Percentiles rank a stretch among this genome's conserved stretches.
Conservation (phyloP, 2,113 vertebrate genomes). For the Isurus oxyrinchus region DNA sequence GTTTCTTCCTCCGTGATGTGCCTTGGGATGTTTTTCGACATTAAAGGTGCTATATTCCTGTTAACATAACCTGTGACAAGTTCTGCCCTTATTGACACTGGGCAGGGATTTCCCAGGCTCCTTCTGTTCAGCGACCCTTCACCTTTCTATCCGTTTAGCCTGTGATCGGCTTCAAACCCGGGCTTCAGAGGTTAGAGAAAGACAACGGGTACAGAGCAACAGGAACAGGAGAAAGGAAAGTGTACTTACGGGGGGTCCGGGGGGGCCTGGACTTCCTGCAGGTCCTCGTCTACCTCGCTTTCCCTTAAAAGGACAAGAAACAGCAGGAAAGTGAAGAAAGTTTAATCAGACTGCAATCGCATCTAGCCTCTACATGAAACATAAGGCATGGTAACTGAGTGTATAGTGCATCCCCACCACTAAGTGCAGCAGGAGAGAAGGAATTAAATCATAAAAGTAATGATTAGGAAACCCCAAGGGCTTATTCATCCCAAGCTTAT, state of each 20-base stretch:
- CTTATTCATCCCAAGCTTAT: background rate
- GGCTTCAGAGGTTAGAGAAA: background rate
- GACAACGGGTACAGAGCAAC: background rate
- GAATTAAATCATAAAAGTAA: background rate
- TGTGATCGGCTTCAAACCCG: background rate
- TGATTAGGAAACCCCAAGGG: background rate
- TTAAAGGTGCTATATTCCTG: background rate
- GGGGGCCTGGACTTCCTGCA: conserved; percentile 61
- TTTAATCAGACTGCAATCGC: no score
- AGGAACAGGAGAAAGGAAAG: background rate
- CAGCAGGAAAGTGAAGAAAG: background rate
- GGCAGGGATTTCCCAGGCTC: background rate
- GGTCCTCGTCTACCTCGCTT: conserved; percentile 64
- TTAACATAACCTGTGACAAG: background rate
- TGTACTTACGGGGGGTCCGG: conserved; percentile 67
- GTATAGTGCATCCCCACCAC: background rate
- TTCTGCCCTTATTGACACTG: background rate
- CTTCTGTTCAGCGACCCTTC: background rate
- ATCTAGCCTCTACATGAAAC: background rate
- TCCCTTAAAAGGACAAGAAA: conserved; percentile 54
- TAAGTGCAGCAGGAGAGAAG: background rate
- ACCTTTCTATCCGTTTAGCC: background rate
- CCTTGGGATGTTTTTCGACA: background rate
- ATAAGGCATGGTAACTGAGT: background rate
- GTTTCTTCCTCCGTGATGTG: background rate